phyloP scores from a whole-genome alignment of 2,113 vertebrate genomes.

The Spilogale gracilis region DNA sequence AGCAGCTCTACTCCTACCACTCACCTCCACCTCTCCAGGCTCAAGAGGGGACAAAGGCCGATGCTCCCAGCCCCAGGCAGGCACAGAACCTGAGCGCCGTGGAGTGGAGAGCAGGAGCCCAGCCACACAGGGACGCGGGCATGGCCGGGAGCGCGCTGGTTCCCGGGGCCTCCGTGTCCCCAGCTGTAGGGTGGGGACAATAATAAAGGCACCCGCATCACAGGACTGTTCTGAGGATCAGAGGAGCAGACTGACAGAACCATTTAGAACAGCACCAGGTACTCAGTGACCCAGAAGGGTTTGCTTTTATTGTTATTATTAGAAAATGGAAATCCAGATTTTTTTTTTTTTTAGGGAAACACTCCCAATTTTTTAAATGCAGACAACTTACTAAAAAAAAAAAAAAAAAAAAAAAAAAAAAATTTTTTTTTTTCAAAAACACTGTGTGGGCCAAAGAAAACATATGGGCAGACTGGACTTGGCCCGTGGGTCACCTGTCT shows the following conservation, averaged over 20 bases:
- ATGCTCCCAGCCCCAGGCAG: not conserved
- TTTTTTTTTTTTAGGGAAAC: not conserved
- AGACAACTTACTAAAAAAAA: not conserved
- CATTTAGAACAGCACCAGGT: not conserved
- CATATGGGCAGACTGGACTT: not conserved
- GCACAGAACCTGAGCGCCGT: too few relatives aligned
- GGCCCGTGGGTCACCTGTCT: not conserved
- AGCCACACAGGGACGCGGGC: rapidly evolving
- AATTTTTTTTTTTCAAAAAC: not conserved
- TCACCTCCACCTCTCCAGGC: not conserved
- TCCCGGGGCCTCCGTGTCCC: not conserved
- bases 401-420: too few relatives aligned
- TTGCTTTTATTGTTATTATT: conserved; percentile 13
- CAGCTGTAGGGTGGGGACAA: not conserved
- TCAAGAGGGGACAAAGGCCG: not conserved
- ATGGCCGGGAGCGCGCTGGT: not conserved
- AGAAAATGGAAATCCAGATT: conserved; percentile 58
- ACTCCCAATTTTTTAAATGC: conserved; percentile 38
- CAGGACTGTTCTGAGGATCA: rapidly evolving
- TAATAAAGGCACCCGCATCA: not conserved
- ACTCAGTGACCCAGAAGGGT: not conserved
- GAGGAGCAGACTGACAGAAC: rapidly evolving
- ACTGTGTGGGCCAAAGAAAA: conserved; percentile 59
- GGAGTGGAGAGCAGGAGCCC: rapidly evolving
- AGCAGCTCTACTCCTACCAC: not conserved